Base-by-base conservation (phyloP, 2,888 invertebrate genomes). In the Drosophila rubida region DNA sequence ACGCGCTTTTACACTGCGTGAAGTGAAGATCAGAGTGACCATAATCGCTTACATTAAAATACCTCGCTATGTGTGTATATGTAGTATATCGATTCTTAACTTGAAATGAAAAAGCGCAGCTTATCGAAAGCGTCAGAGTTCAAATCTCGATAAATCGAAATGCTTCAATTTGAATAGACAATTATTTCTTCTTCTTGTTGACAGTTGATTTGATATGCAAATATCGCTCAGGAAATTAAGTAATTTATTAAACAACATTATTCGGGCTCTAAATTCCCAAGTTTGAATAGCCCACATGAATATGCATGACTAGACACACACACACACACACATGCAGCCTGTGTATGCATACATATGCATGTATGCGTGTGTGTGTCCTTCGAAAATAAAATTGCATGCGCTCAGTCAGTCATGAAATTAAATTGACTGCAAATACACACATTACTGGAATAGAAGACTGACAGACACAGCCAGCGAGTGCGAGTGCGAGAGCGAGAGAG, bases 341-440 rank as follows among this genome's bases (percentile, higher is more conserved):
- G 19, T 16, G 44, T 19, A 41, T 44, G 57, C 13, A 22, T 32
- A n/a, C 23, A 49, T 13, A 25, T 27, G 32, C 48, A 46, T 16
- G n/a, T 66, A 41, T 61, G 61, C 50, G 14, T 19, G 44, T 44
- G 14, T 67, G 58, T 66, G 83, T 87, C 88, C 80, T 80, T 83
- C 83, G 85, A 72, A 79, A 60, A 72, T 79, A 82, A 82, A 80
- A 83, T 87, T 88, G 88, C 83, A 83, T 76, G 84, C 79, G 87
- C 83, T 83, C 87, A 89, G 88, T 89, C 89, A 90, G 81, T 89
- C 85, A 88, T 88, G 85, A 90, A 89, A 89, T 90, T 89, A 89
- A 90, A 90, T 89, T 89, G 90, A 90, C 88, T 90, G 89, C 88
- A 89, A 90, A 83, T 82, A 87, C 83, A 75, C 57, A 75, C 50